A percentile compares a stretch with the other conserved stretches of the same genome.
Conservation (phyloP, 2,113 vertebrate species). For the Brachypteracias leptosomus region DNA sequence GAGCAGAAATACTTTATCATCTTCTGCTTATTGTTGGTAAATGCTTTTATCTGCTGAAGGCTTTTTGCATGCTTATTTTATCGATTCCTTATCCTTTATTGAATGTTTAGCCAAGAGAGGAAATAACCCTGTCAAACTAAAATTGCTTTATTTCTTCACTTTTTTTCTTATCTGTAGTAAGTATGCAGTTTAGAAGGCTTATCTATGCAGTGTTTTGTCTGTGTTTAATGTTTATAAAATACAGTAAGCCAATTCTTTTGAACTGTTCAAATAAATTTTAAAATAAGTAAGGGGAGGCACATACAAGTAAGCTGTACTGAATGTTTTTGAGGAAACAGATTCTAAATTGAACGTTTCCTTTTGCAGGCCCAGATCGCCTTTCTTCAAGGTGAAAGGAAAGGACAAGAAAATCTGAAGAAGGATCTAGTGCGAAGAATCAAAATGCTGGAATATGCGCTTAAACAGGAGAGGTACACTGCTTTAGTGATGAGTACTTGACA, state of each 20-base stretch:
- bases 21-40: neutral
- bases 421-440: conserved; percentile 87
- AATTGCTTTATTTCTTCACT: neutral
- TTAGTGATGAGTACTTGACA: neutral
- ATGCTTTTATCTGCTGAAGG: neutral
- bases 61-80: neutral
- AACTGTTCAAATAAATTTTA: neutral
- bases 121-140: neutral
- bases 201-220: neutral
- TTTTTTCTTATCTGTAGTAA: neutral
- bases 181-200: neutral
- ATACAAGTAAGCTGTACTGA: neutral
- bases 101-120: neutral
- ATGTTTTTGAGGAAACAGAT: neutral
- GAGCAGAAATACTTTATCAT: neutral
- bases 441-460: conserved; percentile 88
- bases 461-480: conserved; percentile 82
- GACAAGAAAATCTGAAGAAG: conserved; percentile 88
- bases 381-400: conserved; percentile 86
- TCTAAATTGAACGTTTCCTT: conserved; percentile 43
- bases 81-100: neutral
- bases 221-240: neutral
- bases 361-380: conserved; percentile 85
- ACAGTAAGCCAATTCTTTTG: neutral
- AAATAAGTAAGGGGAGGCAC: neutral